phyloP scores from a whole-genome alignment of 2,888 invertebrate species.

The Camponotus fellah region DNA sequence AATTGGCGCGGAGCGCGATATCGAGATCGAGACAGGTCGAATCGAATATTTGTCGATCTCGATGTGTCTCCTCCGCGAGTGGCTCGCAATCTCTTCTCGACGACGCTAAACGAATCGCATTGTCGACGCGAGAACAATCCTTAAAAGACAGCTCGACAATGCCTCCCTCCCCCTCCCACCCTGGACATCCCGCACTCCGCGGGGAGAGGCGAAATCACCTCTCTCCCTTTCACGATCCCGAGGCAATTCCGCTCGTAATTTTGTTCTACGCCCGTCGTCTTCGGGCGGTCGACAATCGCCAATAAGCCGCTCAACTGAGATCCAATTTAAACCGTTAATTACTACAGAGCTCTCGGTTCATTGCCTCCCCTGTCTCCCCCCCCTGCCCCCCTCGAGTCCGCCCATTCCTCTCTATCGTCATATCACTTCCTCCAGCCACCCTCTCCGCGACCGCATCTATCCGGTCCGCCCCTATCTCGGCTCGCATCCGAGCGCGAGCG shows the following conservation, averaged over 20 bases:
- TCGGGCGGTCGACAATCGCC: slow-evolving; percentile 75
- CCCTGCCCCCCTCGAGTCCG: not conserved
- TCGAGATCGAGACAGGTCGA: not conserved
- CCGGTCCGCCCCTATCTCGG: slow-evolving; percentile 41
- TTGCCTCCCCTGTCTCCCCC: slow-evolving; percentile 35
- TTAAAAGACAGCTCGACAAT: slow-evolving; percentile 73
- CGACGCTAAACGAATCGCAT: slow-evolving; percentile 72
- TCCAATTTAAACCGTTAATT: slow-evolving; percentile 83
- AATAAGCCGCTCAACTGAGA: slow-evolving; percentile 78
- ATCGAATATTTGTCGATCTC: slow-evolving; percentile 23
- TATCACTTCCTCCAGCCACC: slow-evolving; percentile 50
- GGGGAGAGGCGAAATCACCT: slow-evolving; percentile 41
- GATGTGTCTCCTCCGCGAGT: not conserved
- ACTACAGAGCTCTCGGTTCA: slow-evolving; percentile 71
- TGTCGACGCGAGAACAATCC: slow-evolving; percentile 73
- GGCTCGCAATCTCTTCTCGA: slow-evolving; percentile 10
- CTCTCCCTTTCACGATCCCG: slow-evolving; percentile 61
- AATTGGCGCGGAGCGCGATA: not conserved
- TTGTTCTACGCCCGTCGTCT: slow-evolving; percentile 78
- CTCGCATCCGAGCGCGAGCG: slow-evolving; percentile 41
- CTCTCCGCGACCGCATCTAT: slow-evolving; percentile 42
- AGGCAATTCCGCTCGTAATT: slow-evolving; percentile 79
- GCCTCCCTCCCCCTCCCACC: not conserved
- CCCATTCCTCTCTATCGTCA: slow-evolving; percentile 30
- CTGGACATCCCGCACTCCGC: slow-evolving; percentile 53